Evolutionary conservation across 2,113 vertebrate genomes (phyloP).

Genomic region (Choloepus hoffmanni): DNA sequence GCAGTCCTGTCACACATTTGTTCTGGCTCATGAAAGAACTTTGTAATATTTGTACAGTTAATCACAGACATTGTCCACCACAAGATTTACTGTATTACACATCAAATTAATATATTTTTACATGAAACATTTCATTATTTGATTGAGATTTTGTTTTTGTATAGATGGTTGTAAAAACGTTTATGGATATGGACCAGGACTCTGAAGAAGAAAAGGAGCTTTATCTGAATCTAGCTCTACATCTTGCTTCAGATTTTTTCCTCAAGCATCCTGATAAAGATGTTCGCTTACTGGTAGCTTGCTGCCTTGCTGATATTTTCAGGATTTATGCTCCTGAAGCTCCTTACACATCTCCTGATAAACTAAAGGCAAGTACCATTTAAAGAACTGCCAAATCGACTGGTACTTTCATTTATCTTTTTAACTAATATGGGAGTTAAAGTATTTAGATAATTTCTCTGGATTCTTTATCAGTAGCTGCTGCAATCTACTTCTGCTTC

Average conservation of each 20-base stretch:
- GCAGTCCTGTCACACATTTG: too few species aligned
- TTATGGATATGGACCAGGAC: conserved; percentile 99
- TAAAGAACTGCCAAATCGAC: neutral
- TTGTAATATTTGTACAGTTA: too few species aligned
- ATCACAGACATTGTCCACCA: too few species aligned
- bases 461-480: neutral
- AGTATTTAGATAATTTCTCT: conserved; percentile 43
- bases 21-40: too few species aligned
- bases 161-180: conserved; percentile 99
- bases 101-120: neutral
- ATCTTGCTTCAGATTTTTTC: conserved; percentile 99
- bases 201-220: conserved; percentile 99
- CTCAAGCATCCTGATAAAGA: conserved; percentile 99
- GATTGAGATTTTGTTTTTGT: conserved; percentile 63
- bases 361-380: conserved; percentile 93
- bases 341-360: conserved; percentile 98
- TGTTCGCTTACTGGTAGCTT: conserved; percentile 97
- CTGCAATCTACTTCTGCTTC: neutral
- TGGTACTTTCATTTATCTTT: neutral
- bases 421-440: neutral
- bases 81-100: too few species aligned
- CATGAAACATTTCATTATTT: neutral
- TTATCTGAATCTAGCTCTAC: conserved; percentile 97
- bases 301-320: conserved; percentile 99
- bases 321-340: conserved; percentile 99